These are phyloP conservation scores for Nemotelus nigrinus DNA, from an alignment of 2,888 invertebrate genomes.

Conservation along the genomic window DNA sequence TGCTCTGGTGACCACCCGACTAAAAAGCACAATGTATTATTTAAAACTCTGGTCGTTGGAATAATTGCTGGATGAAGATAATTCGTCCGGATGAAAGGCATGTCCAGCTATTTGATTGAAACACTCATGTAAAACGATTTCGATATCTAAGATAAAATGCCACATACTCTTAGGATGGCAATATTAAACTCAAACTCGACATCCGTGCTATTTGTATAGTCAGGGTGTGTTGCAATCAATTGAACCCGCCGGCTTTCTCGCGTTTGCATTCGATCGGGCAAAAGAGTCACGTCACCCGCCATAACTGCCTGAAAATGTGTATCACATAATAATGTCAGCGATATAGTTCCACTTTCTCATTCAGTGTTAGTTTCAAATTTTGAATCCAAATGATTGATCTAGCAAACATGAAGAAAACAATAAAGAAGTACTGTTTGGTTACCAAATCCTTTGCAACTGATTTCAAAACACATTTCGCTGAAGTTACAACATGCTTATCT, in stretches of 20 bases:
- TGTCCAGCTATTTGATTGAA: slow-evolving; percentile 4
- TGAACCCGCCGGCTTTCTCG: slow-evolving; percentile 20
- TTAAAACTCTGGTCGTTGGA: background rate
- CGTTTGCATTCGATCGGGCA: background rate
- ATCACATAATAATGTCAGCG: background rate
- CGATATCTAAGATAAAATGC: background rate
- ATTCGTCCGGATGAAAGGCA: slow-evolving; percentile 22
- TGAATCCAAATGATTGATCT: background rate
- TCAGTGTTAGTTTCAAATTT: background rate
- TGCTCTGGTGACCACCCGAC: slow-evolving; percentile 4
- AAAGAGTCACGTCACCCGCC: slow-evolving; percentile 13
- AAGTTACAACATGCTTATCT: slow-evolving; percentile 29
- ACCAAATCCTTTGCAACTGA: slow-evolving; percentile 4
- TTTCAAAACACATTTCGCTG: slow-evolving; percentile 23
- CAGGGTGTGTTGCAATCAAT: slow-evolving; percentile 8
- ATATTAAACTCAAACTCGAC: background rate
- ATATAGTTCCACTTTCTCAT: background rate
- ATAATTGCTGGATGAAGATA: slow-evolving; percentile 30
- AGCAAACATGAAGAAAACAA: background rate
- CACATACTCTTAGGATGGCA: slow-evolving; percentile 7
- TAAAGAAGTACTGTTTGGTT: background rate
- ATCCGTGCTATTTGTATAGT: background rate
- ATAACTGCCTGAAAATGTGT: slow-evolving; percentile 15
- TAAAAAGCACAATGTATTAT: slow-evolving; percentile 16
- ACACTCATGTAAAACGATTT: background rate